Percentiles rank a stretch among this genome's conserved stretches.
Conservation (phyloP, 2,113 vertebrate species). For the Psilopogon haemacephalus region DNA sequence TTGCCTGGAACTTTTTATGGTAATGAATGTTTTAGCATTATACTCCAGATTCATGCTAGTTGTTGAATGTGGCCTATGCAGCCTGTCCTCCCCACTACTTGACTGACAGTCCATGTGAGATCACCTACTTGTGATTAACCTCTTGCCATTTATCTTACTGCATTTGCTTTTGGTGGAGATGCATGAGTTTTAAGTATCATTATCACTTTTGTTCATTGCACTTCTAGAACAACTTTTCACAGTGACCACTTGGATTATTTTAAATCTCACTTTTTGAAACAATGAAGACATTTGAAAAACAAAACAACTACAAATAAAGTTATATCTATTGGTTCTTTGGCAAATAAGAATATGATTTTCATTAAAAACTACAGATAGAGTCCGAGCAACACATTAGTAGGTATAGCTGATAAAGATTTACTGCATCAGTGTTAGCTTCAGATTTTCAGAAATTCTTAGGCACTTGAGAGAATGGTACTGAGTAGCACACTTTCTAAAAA, state of each 20-base stretch:
- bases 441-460: background rate
- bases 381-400: background rate
- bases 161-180: background rate
- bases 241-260: background rate
- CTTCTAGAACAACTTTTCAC: background rate
- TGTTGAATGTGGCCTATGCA: background rate
- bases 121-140: background rate
- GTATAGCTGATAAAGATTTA: background rate
- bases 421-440: background rate
- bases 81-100: background rate
- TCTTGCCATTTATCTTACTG: background rate
- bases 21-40: background rate
- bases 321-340: background rate
- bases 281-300: background rate
- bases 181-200: background rate
- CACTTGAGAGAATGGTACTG: background rate
- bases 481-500: background rate
- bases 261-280: background rate
- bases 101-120: background rate
- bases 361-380: background rate
- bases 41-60: background rate
- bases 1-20: background rate
- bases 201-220: background rate
- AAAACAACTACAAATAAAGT: background rate
- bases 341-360: background rate